Evolutionary conservation across 2,888 invertebrate species (phyloP).

Genomic region (Synergus itoensis): DNA sequence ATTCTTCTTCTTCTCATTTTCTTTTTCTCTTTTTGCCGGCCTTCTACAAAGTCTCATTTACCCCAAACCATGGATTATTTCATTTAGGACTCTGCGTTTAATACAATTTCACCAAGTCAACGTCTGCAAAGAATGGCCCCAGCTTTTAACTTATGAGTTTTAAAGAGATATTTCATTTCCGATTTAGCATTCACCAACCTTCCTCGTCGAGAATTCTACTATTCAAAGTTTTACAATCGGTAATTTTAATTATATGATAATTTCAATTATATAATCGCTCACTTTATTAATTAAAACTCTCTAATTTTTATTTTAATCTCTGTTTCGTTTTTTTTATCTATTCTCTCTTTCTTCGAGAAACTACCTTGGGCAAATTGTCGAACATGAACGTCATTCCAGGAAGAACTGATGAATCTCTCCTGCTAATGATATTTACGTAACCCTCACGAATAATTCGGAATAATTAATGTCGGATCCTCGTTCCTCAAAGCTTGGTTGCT

Average conservation of each 20-base stretch:
- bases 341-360: not conserved
- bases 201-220: not conserved
- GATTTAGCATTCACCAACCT: conserved; percentile 21
- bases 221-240: not conserved
- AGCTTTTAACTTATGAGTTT: conserved; percentile 52
- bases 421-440: conserved; percentile 63
- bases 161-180: conserved; percentile 42
- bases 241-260: no score
- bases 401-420: conserved; percentile 34
- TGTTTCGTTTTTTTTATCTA: not conserved
- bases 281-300: not conserved
- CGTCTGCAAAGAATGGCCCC: conserved; percentile 58
- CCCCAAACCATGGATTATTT: conserved; percentile 52
- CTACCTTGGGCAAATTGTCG: not conserved
- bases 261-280: not conserved
- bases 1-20: conserved; percentile 30
- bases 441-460: conserved; percentile 58
- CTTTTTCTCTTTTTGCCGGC: conserved; percentile 34
- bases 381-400: conserved; percentile 2
- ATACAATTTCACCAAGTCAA: conserved; percentile 55
- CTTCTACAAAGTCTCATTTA: conserved; percentile 51
- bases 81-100: conserved; percentile 55
- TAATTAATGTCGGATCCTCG: conserved; percentile 62
- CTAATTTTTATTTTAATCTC: not conserved
- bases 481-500: conserved; percentile 56